Base-by-base conservation (phyloP, 2,113 vertebrate genomes). In the Nyctereutes procyonoides region DNA sequence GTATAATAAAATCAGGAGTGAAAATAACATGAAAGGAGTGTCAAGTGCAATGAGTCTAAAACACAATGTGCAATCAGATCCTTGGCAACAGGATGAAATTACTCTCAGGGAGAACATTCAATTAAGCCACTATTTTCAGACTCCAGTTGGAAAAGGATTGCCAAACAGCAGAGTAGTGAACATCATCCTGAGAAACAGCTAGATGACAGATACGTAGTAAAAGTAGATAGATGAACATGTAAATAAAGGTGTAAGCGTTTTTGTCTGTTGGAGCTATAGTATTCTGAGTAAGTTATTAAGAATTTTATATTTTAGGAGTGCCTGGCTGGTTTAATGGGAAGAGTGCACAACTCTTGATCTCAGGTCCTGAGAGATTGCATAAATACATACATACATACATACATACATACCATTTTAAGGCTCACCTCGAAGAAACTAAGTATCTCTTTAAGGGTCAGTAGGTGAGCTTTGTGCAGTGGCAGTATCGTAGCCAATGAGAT, bases 401-500 rank as follows among this genome's bases (percentile, higher is more conserved):
- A 43, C 38, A 43, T 43, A 43, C 43, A 43, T 43, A 43, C 43
- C 43, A 63, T 20, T 20, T 69, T 69, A 76, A 89, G 96, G 63
- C 95, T 98, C 89, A 93, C 93, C 95, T 53, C 30, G 96, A 95
- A 98, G 98, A 94, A 97, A 97, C 92, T 79, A 56, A 67, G 92
- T 83, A 98, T 98, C 98, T 98, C 96, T 98, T 98, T 95, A 98
- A 97, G 98, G 98, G 98, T 97, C 88, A 96, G n/a, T 0, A 28
- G 89, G 87, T 69, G 10, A 98, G 43, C 43, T 43, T 43, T 43
- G 43, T 7, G 43, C 43, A 43, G 43, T 43, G 43, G 43, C 43
- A 43, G 43, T 43, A 43, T 43, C 43, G 43, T 43, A 43, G 43
- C 43, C 43, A 43, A 43, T 43, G 43, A 43, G 43, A 7, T 1